Conservation (phyloP, 2,888 invertebrate genomes). For the Choristoneura rosaceana region DNA sequence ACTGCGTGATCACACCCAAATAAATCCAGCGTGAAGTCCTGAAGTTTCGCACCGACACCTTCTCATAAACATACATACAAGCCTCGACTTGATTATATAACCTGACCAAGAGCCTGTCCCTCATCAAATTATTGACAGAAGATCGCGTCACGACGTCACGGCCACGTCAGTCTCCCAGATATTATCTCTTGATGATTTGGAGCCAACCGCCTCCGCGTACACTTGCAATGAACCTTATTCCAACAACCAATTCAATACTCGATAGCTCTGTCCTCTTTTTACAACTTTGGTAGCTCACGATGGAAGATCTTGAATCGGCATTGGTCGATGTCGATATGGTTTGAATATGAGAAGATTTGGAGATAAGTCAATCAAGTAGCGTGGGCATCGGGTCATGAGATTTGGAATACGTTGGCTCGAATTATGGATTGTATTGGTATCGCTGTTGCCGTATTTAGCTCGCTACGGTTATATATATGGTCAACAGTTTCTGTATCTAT, state of each 20-base stretch:
- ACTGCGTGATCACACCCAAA: too few relatives aligned
- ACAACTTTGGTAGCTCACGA: not conserved
- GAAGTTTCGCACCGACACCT: not conserved
- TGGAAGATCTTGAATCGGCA: not conserved
- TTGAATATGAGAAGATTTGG: conserved; percentile 52
- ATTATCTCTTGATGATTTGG: conserved; percentile 69
- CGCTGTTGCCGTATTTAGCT: conserved; percentile 32
- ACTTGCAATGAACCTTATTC: conserved; percentile 48
- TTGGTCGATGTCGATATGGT: conserved; percentile 2
- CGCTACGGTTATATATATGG: conserved; percentile 22
- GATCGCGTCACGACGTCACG: conserved; percentile 59
- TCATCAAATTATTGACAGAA: conserved; percentile 72
- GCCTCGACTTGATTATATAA: conserved; percentile 14
- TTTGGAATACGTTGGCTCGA: conserved; percentile 50
- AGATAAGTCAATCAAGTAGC: conserved; percentile 73
- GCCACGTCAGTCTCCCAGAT: conserved; percentile 54
- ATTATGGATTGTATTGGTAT: conserved; percentile 45
- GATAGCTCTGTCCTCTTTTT: conserved; percentile 10
- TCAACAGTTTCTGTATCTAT: conserved; percentile 23
- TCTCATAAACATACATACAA: not conserved
- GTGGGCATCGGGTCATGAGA: conserved; percentile 51
- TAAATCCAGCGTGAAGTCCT: too few relatives aligned
- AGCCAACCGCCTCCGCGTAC: conserved; percentile 67
- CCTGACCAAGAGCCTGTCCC: conserved; percentile 47
- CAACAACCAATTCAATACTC: not conserved